Evolutionary conservation across 2,797 vertebrate genomes (phyloP), one percentile per base, ranked within the genome.

Genomic region (Vipera latastei): DNA sequence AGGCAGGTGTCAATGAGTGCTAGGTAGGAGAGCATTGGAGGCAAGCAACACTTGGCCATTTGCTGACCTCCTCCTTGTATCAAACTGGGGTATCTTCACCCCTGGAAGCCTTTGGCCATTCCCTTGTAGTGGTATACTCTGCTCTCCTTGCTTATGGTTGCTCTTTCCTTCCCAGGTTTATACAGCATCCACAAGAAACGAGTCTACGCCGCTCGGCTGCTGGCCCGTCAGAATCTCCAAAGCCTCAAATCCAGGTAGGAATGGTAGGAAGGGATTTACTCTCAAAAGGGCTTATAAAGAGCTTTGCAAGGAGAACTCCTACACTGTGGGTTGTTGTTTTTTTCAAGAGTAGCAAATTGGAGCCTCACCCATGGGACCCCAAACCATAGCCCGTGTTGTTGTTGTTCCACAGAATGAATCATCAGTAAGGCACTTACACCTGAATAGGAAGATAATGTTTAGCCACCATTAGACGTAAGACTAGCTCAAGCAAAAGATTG

Each of bases 121-220:
- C 26, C 16, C 28, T 32, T 16, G 4, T 4, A 5, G 20, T 89
- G 11, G 18, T 13, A 2, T 4, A 3, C 11, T 38, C 4, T 38
- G 8, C 18, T 20, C 55, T 63, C 59, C 0, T 44, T 59, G 44
- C 63, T 92, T 89, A 91, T 53, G 0, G 83, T 0, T 11, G 56
- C 73, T 92, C 57, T 69, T 96, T 93, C 93, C 16, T 65, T 93
- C 18, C 2, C 97, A 99, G 99, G 99, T 1, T 97, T 99, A 0
- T 98, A 98, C 97, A 98, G 63, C 86, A 97, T 99, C 96, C 99
- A 99, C 97, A 99, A 98, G 97, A 99, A 99, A 95, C 98, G 98
- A 0, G 98, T 99, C 88, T 98, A 97, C 0, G 98, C 98, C 0
- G 99, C 99, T 44, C 98, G 98, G 94, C 98, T 99, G 73, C 96